phyloP scores from a whole-genome alignment of 2,888 invertebrate genomes.

The Melanostoma scalare region DNA sequence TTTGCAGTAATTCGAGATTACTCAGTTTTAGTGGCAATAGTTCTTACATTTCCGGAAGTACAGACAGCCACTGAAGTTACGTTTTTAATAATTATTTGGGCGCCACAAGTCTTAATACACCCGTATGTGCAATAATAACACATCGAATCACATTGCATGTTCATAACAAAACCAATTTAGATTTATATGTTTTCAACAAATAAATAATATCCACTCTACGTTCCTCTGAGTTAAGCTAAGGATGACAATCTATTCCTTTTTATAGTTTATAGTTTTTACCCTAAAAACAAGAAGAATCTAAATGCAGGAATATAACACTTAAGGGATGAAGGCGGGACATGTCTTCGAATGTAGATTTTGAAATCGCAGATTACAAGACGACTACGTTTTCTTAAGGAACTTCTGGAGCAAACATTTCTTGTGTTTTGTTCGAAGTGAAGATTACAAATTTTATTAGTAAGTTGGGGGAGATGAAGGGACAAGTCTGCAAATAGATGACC shows the following conservation, averaged over 20 bases:
- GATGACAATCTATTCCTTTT: background rate
- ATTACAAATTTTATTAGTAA: too few species aligned
- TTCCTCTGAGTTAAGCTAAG: background rate
- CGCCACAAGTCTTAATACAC: conserved; percentile 56
- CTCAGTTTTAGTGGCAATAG: conserved; percentile 35
- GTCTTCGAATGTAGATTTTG: conserved; percentile 57
- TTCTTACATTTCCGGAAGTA: conserved; percentile 14
- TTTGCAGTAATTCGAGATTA: conserved; percentile 62
- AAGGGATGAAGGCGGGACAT: conserved; percentile 15
- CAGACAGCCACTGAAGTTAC: conserved; percentile 18
- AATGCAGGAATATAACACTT: conserved; percentile 32
- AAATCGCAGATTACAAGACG: conserved; percentile 62
- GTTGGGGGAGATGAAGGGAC: too few species aligned
- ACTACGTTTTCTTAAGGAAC: conserved; percentile 32
- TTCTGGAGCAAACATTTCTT: conserved; percentile 29
- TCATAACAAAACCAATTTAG: too few species aligned
- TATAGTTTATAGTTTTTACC: too few species aligned
- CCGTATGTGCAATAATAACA: conserved; percentile 7
- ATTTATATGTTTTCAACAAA: too few species aligned
- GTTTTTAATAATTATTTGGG: conserved; percentile 50
- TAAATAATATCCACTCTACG: too few species aligned
- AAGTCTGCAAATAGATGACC: too few species aligned
- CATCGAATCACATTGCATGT: background rate
- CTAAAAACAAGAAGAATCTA: background rate
- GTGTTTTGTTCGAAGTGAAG: conserved; percentile 8